Evolutionary conservation across 1,140 invertebrate genomes (phyloP), one percentile per base, ranked within the genome.

Genomic region (Drosophila busckii): DNA sequence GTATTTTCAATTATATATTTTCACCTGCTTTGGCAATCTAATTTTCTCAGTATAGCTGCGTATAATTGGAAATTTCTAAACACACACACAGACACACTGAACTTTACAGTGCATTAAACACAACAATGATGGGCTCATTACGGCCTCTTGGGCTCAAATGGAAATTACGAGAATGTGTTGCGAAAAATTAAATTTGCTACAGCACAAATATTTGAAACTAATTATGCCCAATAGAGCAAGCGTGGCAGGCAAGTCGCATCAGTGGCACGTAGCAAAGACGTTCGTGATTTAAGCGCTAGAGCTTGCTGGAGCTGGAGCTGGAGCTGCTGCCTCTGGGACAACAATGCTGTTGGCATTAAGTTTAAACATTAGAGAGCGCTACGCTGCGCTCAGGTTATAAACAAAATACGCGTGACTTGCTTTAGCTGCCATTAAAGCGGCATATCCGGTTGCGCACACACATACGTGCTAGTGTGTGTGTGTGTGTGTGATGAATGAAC

Each of bases 361-460:
- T 54, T 56, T 65, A 65, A 54, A 22, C 65, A 73, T 73, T 67
- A 71, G 55, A 48, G 31, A 52, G 38, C 32, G 32, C 35, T 61
- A 61, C 34, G 25, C 59, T 46, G 64, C 41, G 55, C 65, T 55
- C 69, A 49, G 46, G 76, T 70, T 83, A 83, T 83, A 84, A 84
- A 84, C 80, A 84, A 84, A 75, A 67, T 75, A 80, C 66, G 80
- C 80, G 80, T 84, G 80, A 84, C 80, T 84, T 84, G 80, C 80
- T 73, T 59, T 64, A 40, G 62, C 48, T 62, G 61, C 73, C 69
- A 84, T 84, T 80, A 70, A 80, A 80, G 65, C 71, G 69, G 76
- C 65, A 80, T 62, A 80, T 84, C 80, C 80, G 63, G 28, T 55
- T 67, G 37, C 50, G 26, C 50, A 60, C 54, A 63, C 55, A 32